Percentiles rank a stretch among this genome's conserved stretches.
Conservation (phyloP, 2,888 invertebrate genomes). For the Drosophila kokeensis region DNA sequence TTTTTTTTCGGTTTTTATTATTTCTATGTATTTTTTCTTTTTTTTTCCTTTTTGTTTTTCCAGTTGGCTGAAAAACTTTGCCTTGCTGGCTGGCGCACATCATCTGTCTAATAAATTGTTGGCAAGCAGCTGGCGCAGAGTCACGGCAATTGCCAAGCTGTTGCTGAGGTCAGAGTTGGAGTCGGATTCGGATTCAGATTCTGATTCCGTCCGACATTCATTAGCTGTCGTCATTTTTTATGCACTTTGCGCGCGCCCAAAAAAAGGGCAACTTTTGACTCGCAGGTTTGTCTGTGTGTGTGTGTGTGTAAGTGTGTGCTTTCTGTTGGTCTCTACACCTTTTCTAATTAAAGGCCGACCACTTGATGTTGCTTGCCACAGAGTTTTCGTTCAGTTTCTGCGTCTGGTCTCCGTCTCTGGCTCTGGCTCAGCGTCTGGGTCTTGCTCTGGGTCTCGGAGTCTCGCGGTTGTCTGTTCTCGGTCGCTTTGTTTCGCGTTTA, state of each 20-base stretch:
- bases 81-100: slow-evolving; percentile 64
- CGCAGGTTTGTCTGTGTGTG: not conserved
- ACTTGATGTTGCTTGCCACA: slow-evolving; percentile 54
- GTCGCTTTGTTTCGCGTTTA: slow-evolving; percentile 74
- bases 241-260: slow-evolving; percentile 43
- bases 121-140: slow-evolving; percentile 37
- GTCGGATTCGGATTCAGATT: slow-evolving; percentile 14
- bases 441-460: slow-evolving; percentile 20
- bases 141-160: slow-evolving; percentile 17
- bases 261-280: slow-evolving; percentile 40
- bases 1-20: slow-evolving; percentile 39
- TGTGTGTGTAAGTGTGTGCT: slow-evolving; percentile 6
- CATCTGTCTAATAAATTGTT: slow-evolving; percentile 73
- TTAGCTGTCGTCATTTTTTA: slow-evolving; percentile 55
- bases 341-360: slow-evolving; percentile 72
- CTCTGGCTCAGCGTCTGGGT: slow-evolving; percentile 5
- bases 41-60: slow-evolving; percentile 22
- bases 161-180: not conserved
- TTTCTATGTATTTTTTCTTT: slow-evolving; percentile 14
- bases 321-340: slow-evolving; percentile 59
- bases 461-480: slow-evolving; percentile 53
- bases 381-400: slow-evolving; percentile 17
- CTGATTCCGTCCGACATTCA: slow-evolving; percentile 50
- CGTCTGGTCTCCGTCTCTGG: slow-evolving; percentile 25
- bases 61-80: slow-evolving; percentile 41